Evolutionary conservation across 2,888 invertebrate genomes (phyloP), one percentile per base, ranked within the genome.

Genomic region (Agriopis marginaria): DNA sequence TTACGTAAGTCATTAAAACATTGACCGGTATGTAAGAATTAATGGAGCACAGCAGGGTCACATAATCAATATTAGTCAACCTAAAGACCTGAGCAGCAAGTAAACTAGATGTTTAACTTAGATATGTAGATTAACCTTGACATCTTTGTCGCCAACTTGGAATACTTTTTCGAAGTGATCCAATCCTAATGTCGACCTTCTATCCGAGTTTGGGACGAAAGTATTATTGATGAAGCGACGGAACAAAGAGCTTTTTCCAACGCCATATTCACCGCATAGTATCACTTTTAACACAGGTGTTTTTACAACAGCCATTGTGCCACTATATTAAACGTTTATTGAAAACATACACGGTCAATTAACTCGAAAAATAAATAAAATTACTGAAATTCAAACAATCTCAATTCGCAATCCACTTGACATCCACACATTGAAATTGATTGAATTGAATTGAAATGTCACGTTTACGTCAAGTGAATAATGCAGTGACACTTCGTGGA

Each of bases 211-310:
- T 23, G 97, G 96, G n/a, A 97, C 95, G 88, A 98, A 98, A n/a
- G 97, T 96, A 89, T 98, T 97, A 84, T 97, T 98, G 69, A 98
- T 96, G 89, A 98, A 99, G 76, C 99, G 95, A 66, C 99, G 96
- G 88, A 99, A 99, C 78, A 99, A 92, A 32, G 98, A 98, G 87
- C 97, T 98, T 94, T 99, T 99, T 49, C 99, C 99, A 32, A 98
- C 99, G 67, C 99, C 98, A 92, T 98, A 99, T 94, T 99, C 99
- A 51, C 99, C 99, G 90, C 98, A 98, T 70, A 99, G 94, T 84
- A 99, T 99, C 49, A 99, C 97, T 96, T 99, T 98, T 80, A 97
- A 96, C 82, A 97, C 97, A 39, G 98, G 98, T 79, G 97, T 96
- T 91, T 96, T 97, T 66, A 97, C 96, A 81, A 97, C 96, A 84